Evolutionary conservation across 2,888 invertebrate species (phyloP), one percentile per base, ranked within the genome.

Genomic region (Corbicula japonica): DNA sequence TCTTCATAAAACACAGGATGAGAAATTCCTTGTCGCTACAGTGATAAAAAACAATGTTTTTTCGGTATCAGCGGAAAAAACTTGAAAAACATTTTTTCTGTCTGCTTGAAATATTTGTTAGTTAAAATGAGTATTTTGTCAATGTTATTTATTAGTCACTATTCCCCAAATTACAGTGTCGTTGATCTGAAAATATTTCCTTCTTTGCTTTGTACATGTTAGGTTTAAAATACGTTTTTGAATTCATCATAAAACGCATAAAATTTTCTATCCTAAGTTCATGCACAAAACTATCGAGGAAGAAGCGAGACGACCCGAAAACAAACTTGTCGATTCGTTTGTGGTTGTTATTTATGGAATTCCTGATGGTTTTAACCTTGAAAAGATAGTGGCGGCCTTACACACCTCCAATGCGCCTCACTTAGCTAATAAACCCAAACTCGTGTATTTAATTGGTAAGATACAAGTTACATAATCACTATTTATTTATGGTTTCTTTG

Each of bases 371-470:
- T 61, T 79, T 38, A 41, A 65, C 23, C 23, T 74, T 1, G 30
- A 4, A 3, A 30, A 48, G 15, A 38, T 79, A 5, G 44, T 66
- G 10, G 48, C 71, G 4, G 35, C 61, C 15, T 23, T 79, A 3
- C 68, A 71, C 38, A 41, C 52, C 15, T 28, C 35, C 21, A 68
- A 63, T 34, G 38, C 70, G 26, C 63, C 74, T 26, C 46, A 56
- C 12, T 41, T 79, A 3, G 18, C 8, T 8, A 75, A 71, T 12
- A 75, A 75, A 48, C 79, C 79, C 0, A 79, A 79, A 38, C 54
- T 79, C 21, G 28, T 79, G 5, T 75, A 79, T 44, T 66, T 79
- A 6, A 79, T 79, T 62, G 79, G 79, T 71, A 56, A 18, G 56
- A 26, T n/a, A 18, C 5, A 48, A 8, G 8, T 18, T 38, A 18